Percentiles rank a stretch among this genome's conserved stretches.
Conservation (phyloP, 2,888 invertebrate species). For the Julus scanicus region DNA sequence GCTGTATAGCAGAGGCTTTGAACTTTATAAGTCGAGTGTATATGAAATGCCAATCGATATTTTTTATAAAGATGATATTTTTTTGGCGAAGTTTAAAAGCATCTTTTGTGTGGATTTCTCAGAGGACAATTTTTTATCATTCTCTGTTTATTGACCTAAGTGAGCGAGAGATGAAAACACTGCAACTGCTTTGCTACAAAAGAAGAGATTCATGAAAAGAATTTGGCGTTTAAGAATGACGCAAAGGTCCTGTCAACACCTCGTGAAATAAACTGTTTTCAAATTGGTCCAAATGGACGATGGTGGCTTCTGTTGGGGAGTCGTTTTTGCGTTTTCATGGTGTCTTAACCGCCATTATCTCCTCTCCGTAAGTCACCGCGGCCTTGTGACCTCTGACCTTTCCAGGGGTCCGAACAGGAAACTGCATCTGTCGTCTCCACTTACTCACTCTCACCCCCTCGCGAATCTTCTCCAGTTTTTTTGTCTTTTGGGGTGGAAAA, state of each 20-base stretch:
- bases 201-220: not conserved
- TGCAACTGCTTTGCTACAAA: not conserved
- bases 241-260: conserved; percentile 8
- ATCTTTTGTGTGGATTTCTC: conserved; percentile 32
- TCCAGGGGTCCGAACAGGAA: not conserved
- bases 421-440: conserved; percentile 35
- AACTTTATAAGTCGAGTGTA: conserved; percentile 23
- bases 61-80: conserved; percentile 7
- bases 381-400: not conserved
- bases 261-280: conserved; percentile 30
- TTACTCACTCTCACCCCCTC: not conserved
- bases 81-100: conserved; percentile 3
- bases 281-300: conserved; percentile 30
- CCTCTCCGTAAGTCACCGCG: not conserved
- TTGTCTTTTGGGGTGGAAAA: not conserved
- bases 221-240: not conserved
- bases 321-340: not conserved
- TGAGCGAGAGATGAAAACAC: conserved; percentile 19
- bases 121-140: conserved; percentile 10
- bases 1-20: not conserved
- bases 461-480: not conserved
- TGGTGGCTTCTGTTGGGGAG: not conserved
- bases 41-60: conserved; percentile 32
- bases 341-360: not conserved
- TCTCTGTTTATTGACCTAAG: conserved; percentile 34